Evolutionary conservation across 1,140 invertebrate genomes (phyloP), one percentile per base, ranked within the genome.

Genomic region (Eupeodes corollae): DNA sequence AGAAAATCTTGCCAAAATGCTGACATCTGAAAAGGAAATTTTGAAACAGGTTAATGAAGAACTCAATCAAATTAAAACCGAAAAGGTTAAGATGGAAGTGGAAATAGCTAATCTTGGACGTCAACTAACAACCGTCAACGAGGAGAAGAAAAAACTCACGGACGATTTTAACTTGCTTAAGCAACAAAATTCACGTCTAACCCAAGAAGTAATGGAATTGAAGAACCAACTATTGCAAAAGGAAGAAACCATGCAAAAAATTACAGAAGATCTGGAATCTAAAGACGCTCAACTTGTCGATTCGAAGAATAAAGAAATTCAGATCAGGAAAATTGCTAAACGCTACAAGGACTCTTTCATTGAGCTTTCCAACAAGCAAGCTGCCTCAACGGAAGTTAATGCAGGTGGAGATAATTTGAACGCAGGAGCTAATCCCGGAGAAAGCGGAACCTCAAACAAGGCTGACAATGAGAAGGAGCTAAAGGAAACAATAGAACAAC

Each of bases 341-440:
- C 91, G 91, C 57, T 95, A 95, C 61, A 94, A 93, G 66, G 82
- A 79, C 6, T 86, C 87, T 56, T 90, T 79, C 59, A 86, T 90
- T 61, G 86, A 88, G 51, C 57, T 80, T 52, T 2, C 50, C 74
- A 74, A 60, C 73, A 75, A 52, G 78, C 42, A 38, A 9, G 38
- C 42, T 74, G 51, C 63, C 56, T 18, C 74, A 75, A 59, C 56
- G 61, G 46, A 57, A 64, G n/a, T n/a, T n/a, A n/a, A n/a, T n/a
- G 35, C 68, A 71, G 14, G 69, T 72, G 53, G 68, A 3, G 63
- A 70, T 40, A 71, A 73, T 43, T 53, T 56, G 47, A 68, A 70
- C 39, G 61, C 65, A 13, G 53, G 69, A 3, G 57, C 60, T 11
- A 67, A 70, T 48, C 69, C 54, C 40, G 63, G 67, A 21, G 71